Percentiles rank a stretch among this genome's conserved stretches.
These are phyloP conservation scores for Chloroclysta siterata DNA, from an alignment of 2,888 invertebrate genomes.

Conservation along the genomic window DNA sequence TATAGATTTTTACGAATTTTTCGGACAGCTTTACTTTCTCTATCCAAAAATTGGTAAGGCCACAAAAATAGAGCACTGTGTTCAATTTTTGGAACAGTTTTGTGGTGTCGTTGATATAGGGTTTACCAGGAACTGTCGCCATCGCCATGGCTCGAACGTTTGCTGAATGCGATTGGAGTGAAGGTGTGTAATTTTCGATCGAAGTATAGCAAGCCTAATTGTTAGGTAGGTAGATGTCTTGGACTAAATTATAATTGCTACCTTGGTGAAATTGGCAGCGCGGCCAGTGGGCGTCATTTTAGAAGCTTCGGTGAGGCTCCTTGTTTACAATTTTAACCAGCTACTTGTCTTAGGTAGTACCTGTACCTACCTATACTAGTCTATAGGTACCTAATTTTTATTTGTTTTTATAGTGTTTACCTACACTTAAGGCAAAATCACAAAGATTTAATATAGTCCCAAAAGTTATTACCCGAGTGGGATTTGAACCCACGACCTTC, in stretches of 20 bases:
- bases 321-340: neutral
- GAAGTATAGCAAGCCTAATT: conserved; percentile 8
- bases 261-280: neutral
- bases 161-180: neutral
- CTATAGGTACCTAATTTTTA: too few species aligned
- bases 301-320: neutral
- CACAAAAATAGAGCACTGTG: conserved; percentile 30
- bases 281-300: neutral
- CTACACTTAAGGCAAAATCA: too few species aligned
- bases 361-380: too few species aligned
- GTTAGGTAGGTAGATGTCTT: neutral
- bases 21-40: conserved; percentile 37
- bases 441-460: too few species aligned
- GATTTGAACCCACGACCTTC: too few species aligned
- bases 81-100: conserved; percentile 33
- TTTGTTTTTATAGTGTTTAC: too few species aligned
- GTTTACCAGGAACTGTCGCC: conserved; percentile 3
- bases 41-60: conserved; percentile 44
- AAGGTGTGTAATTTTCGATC: conserved; percentile 12
- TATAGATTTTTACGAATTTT: conserved; percentile 32
- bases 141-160: conserved; percentile 14
- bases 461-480: too few species aligned
- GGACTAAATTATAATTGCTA: conserved; percentile 14
- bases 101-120: conserved; percentile 28
- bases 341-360: too few species aligned